A percentile compares a stretch with the other conserved stretches of the same genome.
phyloP scores from a whole-genome alignment of 30 jellyfish, hydroid and myxozoan species.

The Catostylus mosaicus region DNA sequence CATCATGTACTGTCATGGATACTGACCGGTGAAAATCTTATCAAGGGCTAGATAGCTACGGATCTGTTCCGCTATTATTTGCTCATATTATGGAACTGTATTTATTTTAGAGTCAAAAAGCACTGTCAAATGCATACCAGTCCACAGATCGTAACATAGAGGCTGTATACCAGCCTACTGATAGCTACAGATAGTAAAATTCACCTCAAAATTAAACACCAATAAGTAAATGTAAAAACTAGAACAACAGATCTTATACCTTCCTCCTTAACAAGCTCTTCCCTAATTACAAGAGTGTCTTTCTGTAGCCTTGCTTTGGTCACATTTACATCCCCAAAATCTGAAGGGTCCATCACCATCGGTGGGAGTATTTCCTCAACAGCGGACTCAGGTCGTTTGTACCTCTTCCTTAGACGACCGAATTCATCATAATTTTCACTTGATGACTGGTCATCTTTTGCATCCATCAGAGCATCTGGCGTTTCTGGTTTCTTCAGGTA shows the following conservation, averaged over 20 bases:
- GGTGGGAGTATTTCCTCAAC: constrained; percentile 82
- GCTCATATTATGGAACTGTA: too few species aligned
- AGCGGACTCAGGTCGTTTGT: constrained; percentile 87
- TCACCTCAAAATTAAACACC: too few species aligned
- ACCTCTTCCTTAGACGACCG: constrained; percentile 82
- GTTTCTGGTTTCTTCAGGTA: constrained; percentile 60
- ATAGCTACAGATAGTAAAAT: too few species aligned
- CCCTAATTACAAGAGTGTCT: constrained; percentile 73
- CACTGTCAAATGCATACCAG: too few species aligned
- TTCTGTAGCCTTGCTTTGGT: constrained; percentile 67
- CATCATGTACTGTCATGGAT: too few species aligned
- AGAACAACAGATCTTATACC: constrained; percentile 48
- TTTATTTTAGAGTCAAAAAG: too few species aligned
- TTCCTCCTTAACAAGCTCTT: constrained; percentile 64
- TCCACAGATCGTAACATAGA: too few species aligned
- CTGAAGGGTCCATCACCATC: constrained; percentile 60
- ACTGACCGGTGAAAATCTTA: too few species aligned
- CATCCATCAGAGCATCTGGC: constrained; percentile 59
- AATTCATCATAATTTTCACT: constrained; percentile 85
- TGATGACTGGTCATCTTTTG: constrained; percentile 62
- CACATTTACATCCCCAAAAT: constrained; percentile 65
- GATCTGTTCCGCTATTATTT: too few species aligned
- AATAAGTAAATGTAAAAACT: too few species aligned
- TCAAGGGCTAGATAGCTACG: too few species aligned
- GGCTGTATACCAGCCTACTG: too few species aligned